Conservation (phyloP, 2,113 vertebrate genomes). For the Osmerus mordax region DNA sequence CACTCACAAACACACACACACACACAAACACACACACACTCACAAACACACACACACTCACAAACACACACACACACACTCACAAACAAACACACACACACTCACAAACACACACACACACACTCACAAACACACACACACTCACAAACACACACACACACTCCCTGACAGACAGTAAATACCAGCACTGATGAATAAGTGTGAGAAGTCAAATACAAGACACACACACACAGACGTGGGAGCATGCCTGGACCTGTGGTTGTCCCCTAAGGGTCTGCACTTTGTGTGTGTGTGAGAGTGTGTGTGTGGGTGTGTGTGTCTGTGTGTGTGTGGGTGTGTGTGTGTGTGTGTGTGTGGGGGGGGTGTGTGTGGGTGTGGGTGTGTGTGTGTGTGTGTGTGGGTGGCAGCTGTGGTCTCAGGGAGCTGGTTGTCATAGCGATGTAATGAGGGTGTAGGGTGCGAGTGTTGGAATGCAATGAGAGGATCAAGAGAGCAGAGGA, state of each 20-base stretch:
- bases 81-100: background rate
- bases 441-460: background rate
- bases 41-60: background rate
- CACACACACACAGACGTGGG: background rate
- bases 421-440: slow-evolving; percentile 29
- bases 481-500: background rate
- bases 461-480: slow-evolving; percentile 14
- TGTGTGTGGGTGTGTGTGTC: slow-evolving; percentile 1
- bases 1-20: background rate
- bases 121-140: background rate
- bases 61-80: too few relatives aligned
- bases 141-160: background rate
- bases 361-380: too few relatives aligned
- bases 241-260: background rate
- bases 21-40: background rate
- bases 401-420: background rate
- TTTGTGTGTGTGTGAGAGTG: background rate
- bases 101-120: too few relatives aligned
- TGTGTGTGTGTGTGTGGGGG: background rate
- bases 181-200: slow-evolving; percentile 17
- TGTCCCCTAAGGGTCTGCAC: background rate
- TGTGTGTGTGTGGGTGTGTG: slow-evolving; percentile 4
- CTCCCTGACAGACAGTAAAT: slow-evolving; percentile 23
- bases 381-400: background rate
- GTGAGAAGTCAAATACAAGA: slow-evolving; percentile 18